Evolutionary conservation across 1,140 invertebrate genomes (phyloP).

Genomic region (Rhagoletis zephyria): DNA sequence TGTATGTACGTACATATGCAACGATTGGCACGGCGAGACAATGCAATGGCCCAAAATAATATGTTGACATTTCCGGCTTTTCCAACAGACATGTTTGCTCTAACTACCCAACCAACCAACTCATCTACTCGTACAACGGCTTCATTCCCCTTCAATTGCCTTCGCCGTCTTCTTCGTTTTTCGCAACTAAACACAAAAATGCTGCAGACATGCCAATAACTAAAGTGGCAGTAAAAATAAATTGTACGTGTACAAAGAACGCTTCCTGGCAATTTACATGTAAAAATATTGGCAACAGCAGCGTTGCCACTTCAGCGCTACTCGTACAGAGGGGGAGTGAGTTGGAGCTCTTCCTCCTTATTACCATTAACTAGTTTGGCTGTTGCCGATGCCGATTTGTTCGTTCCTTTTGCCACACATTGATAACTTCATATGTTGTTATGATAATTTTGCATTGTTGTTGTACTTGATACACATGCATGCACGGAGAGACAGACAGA

Average conservation of each 20-base stretch:
- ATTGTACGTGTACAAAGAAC: constrained; percentile 46
- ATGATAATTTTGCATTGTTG: constrained; percentile 8
- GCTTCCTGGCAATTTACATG: constrained; percentile 46
- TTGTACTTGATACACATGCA: constrained; percentile 6
- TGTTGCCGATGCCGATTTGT: not conserved
- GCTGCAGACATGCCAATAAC: constrained; percentile 48
- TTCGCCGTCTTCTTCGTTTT: not conserved
- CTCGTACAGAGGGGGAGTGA: not conserved
- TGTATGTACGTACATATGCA: not conserved
- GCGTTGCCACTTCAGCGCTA: not conserved
- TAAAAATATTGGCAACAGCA: constrained; percentile 36
- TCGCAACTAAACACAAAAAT: not conserved
- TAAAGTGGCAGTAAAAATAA: constrained; percentile 43
- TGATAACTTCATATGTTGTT: not conserved
- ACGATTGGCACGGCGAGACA: not conserved
- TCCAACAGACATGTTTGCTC: not conserved
- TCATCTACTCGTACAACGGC: not conserved
- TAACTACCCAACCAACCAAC: not conserved
- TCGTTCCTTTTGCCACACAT: not conserved
- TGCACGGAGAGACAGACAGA: not conserved
- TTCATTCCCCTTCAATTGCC: not conserved
- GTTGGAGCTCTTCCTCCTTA: not conserved
- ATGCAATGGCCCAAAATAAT: constrained; percentile 45
- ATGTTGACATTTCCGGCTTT: constrained; percentile 39
- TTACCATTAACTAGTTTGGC: constrained; percentile 41